Evolutionary conservation across 92 coral and sea anemone species (phyloP), one percentile per base, ranked within the genome.

Genomic region (Porites evermanni): DNA sequence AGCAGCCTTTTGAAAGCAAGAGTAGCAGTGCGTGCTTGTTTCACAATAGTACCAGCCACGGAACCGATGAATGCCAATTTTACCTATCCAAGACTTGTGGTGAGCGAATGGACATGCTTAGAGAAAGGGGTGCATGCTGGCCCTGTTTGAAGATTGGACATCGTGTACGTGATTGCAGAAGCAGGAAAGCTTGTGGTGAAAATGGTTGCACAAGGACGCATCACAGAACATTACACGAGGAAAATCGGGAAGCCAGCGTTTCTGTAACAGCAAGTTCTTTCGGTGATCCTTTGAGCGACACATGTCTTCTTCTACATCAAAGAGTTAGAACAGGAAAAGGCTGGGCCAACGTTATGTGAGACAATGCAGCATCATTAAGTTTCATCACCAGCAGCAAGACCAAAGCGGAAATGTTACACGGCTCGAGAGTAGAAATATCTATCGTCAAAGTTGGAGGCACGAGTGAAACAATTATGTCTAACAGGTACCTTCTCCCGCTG

Each of bases 71-170:
- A 21, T 86, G 85, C 67, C 81, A 53, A 63, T 59, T 66, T 4
- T 86, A 73, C 54, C 80, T 72, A 18, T 84, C 77, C 8, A 90
- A 80, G 64, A 51, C 87, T 12, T 38, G 74, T 0, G 88, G 81
- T 58, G 84, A 67, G n/a, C 60, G 79, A 58, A 67, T 72, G n/a
- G 60, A 59, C 50, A 12, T 89, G 69, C 26, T 89, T 53, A 89
- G 77, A 66, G 87, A 86, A 18, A 86, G 81, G 73, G 72, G 81
- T 7, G 84, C 84, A 3, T 86, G 90, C 63, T 90, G 89, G 89
- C 81, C 91, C 18, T 86, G 88, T 70, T 78, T 90, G 44, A 86
- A 82, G 74, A 18, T 64, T 50, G 90, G 93, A 58, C 90, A 86
- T 66, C 77, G 83, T 12, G 44, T 84, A 7, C 59, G 68, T 1